Base-by-base conservation (phyloP, 2,797 vertebrate genomes). In the Delichon dasypus region DNA sequence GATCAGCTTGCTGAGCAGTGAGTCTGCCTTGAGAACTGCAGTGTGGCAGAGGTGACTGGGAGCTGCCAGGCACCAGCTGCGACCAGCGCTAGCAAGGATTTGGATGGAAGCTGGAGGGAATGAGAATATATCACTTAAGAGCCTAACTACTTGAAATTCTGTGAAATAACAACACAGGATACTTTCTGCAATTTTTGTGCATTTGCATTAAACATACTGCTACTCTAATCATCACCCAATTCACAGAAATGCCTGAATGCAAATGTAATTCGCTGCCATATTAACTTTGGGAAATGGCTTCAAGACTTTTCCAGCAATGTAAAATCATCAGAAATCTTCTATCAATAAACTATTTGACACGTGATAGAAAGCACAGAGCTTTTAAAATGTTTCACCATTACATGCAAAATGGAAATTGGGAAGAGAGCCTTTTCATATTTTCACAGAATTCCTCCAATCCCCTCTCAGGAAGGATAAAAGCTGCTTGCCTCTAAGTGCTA, bases 81-180 rank as follows among this genome's bases (percentile, higher is more conserved):
- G 85, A 96, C 60, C 93, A 95, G 95, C 2, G 5, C 76, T 58
- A 92, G 85, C 55, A 75, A 73, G 85, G 74, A 80, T 82, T 58
- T 84, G 87, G 80, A 88, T 87, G 91, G 93, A 95, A 68, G 62
- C 54, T 92, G 84, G 88, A 96, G 54, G 66, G 50, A 87, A 94
- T 44, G 51, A 89, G 95, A 96, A 96, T 58, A 68, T 89, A 86
- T 68, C 90, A 91, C 71, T 55, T 40, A 74, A 77, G 79, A 94
- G 83, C 80, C 60, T 45, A 40, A 92, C 85, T 75, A 90, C 78
- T 93, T 88, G 60, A 82, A 94, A 82, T 70, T 94, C 73, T 45
- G 58, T 29, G 62, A 57, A 94, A 95, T 36, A 79, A 89, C 57
- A 85, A 89, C 57, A 26, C 58, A 62, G 3, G 9, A 65, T 72